Conservation (phyloP, 2,113 vertebrate species). For the Puntigrus tetrazona region DNA sequence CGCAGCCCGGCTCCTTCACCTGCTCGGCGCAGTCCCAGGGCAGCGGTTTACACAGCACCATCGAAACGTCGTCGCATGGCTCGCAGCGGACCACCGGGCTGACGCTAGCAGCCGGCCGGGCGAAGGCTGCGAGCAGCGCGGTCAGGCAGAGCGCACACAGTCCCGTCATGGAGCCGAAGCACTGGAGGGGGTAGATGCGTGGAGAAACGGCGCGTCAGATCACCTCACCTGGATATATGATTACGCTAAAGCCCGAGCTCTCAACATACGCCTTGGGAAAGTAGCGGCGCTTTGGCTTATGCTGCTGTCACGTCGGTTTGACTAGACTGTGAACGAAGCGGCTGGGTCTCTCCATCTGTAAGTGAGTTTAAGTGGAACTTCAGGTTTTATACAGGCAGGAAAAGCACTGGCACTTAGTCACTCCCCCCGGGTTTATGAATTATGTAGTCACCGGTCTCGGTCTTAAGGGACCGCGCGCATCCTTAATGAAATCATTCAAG, state of each 20-base stretch:
- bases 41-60: slow-evolving; percentile 85
- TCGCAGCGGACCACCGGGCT: slow-evolving; percentile 91
- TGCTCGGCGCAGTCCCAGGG: slow-evolving; percentile 80
- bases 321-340: slow-evolving; percentile 63
- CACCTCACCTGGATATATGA: slow-evolving; percentile 20
- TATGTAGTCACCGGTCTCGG: slow-evolving; percentile 59
- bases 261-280: slow-evolving; percentile 18
- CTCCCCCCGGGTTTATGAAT: slow-evolving; percentile 83
- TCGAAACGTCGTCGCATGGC: slow-evolving; percentile 83
- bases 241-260: slow-evolving; percentile 9
- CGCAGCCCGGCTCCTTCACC: slow-evolving; percentile 89
- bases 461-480: slow-evolving; percentile 57
- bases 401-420: slow-evolving; percentile 78
- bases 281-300: not conserved
- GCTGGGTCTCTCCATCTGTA: slow-evolving; percentile 78
- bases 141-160: slow-evolving; percentile 77
- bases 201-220: slow-evolving; percentile 21
- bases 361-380: slow-evolving; percentile 66
- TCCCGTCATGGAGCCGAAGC: slow-evolving; percentile 78
- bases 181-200: slow-evolving; percentile 59
- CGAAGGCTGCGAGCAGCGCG: slow-evolving; percentile 73
- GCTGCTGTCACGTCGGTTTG: slow-evolving; percentile 68
- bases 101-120: slow-evolving; percentile 68
- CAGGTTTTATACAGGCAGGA: slow-evolving; percentile 84
- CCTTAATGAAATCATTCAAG: slow-evolving; percentile 29